Conservation (phyloP, 2,797 vertebrate genomes). For the Channa striata region DNA sequence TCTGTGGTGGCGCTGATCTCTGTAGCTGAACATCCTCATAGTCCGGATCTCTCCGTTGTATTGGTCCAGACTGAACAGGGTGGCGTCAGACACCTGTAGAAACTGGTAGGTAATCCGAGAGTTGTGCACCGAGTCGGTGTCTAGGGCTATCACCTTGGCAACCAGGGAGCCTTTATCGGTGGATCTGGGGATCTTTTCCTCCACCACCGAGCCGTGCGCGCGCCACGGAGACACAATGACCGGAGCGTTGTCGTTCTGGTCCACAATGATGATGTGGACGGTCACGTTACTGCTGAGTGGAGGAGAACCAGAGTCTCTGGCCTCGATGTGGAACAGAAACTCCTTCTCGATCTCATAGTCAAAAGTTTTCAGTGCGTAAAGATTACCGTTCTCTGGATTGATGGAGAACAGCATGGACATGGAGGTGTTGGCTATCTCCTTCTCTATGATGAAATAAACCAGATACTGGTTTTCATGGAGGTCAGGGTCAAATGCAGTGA, state of each 20-base stretch:
- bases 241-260: constrained; percentile 78
- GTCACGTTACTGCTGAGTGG: constrained; percentile 77
- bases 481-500: constrained; percentile 77
- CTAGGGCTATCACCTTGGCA: constrained; percentile 78
- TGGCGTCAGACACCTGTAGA: constrained; percentile 74
- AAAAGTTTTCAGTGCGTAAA: constrained; percentile 75
- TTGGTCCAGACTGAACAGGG: constrained; percentile 80
- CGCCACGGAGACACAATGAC: constrained; percentile 77
- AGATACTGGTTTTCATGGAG: constrained; percentile 81
- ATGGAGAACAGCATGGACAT: constrained; percentile 79
- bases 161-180: constrained; percentile 76
- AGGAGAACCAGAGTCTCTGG: constrained; percentile 77
- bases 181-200: constrained; percentile 66
- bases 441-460: constrained; percentile 78
- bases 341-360: constrained; percentile 76
- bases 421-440: constrained; percentile 74
- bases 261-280: constrained; percentile 73
- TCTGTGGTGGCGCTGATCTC: constrained; percentile 73
- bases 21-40: constrained; percentile 82
- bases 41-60: constrained; percentile 81
- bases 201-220: constrained; percentile 64
- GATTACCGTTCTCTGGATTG: constrained; percentile 76
- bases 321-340: constrained; percentile 75
- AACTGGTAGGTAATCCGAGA: constrained; percentile 80
- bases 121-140: constrained; percentile 77